Conservation (phyloP, 2,113 vertebrate genomes). For the Sapajus apella region DNA sequence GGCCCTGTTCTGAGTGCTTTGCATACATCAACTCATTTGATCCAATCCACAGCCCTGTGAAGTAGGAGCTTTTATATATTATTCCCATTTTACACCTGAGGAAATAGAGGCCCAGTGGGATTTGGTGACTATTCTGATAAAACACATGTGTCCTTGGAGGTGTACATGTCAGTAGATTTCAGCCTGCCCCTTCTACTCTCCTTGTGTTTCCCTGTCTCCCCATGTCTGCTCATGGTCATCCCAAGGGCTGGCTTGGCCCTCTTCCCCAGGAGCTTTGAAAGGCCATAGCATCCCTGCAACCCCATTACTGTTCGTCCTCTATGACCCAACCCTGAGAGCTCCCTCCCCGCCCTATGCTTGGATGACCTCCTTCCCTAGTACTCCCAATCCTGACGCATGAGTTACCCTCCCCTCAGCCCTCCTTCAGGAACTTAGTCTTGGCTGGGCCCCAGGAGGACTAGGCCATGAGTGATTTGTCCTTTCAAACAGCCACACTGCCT, state of each 20-base stretch:
- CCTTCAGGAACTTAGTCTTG: neutral
- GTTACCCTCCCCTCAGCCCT: neutral
- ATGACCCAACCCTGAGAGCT: neutral
- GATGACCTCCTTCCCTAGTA: neutral
- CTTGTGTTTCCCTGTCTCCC: neutral
- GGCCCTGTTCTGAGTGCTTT: neutral
- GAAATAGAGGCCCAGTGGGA: neutral
- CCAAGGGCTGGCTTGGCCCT: neutral
- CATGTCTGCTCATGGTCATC: neutral
- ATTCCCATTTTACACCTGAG: slow-evolving; percentile 2
- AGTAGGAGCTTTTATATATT: neutral
- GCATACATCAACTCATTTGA: neutral
- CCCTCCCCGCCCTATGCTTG: neutral
- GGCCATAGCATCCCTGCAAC: too few relatives aligned
- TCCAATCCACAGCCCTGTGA: neutral
- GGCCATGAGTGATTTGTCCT: slow-evolving; percentile 61
- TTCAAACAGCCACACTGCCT: slow-evolving; percentile 67
- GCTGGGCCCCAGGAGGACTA: slow-evolving; percentile 7
- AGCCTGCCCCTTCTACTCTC: neutral
- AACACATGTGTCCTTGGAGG: neutral
- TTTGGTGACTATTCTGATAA: neutral
- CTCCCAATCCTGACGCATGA: neutral
- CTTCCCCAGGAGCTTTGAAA: neutral
- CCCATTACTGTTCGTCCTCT: neutral
- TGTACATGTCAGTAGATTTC: neutral